Conservation (phyloP, 2,113 vertebrate genomes). For the Zosterops lateralis region DNA sequence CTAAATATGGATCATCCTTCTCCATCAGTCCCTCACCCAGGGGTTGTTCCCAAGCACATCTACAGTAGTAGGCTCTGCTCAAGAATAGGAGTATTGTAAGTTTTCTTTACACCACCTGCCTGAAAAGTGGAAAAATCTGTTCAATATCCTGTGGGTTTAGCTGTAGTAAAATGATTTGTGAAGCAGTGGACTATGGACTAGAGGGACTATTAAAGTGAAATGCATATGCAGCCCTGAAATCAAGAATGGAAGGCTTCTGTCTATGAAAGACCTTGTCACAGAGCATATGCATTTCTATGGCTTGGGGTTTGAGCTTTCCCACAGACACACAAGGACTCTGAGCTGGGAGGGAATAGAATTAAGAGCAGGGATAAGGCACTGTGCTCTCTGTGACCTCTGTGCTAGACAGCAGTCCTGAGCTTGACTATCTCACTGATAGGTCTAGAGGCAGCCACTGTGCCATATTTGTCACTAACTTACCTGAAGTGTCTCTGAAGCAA, state of each 20-base stretch:
- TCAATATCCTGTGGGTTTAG: background rate
- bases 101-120: background rate
- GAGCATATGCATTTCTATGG: background rate
- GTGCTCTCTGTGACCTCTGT: fast-evolving
- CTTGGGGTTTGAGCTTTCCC: background rate
- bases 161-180: background rate
- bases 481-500: background rate
- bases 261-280: background rate
- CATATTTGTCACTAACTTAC: background rate
- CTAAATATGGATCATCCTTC: background rate
- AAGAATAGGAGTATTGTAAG: background rate
- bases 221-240: background rate
- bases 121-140: background rate
- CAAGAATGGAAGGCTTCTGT: background rate
- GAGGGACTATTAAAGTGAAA: background rate
- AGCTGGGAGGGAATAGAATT: background rate
- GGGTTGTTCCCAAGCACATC: background rate
- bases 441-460: background rate
- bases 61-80: fast-evolving
- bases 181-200: background rate
- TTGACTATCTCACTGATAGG: background rate
- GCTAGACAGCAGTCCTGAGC: background rate
- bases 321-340: background rate
- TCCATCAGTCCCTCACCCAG: background rate
- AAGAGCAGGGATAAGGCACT: background rate